Conservation (phyloP, 1,140 invertebrate genomes). For the Anagrus nilaparvatae region DNA sequence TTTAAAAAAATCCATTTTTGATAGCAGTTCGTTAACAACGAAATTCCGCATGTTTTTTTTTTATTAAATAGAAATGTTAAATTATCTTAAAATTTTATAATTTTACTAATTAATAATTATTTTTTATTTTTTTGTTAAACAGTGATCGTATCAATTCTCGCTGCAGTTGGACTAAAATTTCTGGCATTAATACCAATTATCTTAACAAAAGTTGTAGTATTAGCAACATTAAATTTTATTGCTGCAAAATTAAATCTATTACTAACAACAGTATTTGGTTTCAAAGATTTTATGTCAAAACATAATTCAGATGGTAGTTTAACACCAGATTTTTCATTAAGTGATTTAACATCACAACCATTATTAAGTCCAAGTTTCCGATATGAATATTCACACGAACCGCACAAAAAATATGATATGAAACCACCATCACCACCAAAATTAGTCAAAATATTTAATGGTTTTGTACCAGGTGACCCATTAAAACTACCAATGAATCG, state of each 20-base stretch:
- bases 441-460: neutral
- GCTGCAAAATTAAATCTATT: slow-evolving; percentile 22
- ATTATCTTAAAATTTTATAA: too few relatives aligned
- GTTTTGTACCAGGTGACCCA: neutral
- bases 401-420: too few relatives aligned
- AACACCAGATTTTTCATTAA: too few relatives aligned
- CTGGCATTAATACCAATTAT: slow-evolving; percentile 27
- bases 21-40: too few relatives aligned
- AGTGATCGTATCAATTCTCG: slow-evolving; percentile 28
- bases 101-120: too few relatives aligned
- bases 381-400: too few relatives aligned
- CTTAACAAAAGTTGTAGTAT: slow-evolving; percentile 25
- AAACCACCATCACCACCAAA: too few relatives aligned
- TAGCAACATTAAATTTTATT: slow-evolving; percentile 28
- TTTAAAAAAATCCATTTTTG: too few relatives aligned
- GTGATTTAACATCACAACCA: too few relatives aligned
- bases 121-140: too few relatives aligned
- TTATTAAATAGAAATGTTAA: too few relatives aligned
- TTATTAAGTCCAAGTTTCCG: slow-evolving; percentile 9
- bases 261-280: slow-evolving; percentile 16
- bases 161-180: slow-evolving; percentile 31
- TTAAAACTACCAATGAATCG: neutral
- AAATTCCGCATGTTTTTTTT: too few relatives aligned
- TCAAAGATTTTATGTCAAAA: slow-evolving; percentile 21
- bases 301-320: slow-evolving; percentile 13